Percentiles rank a stretch among this genome's conserved stretches.
Evolutionary conservation across 2,888 invertebrate species (phyloP).

Genomic region (Ischnura elegans): DNA sequence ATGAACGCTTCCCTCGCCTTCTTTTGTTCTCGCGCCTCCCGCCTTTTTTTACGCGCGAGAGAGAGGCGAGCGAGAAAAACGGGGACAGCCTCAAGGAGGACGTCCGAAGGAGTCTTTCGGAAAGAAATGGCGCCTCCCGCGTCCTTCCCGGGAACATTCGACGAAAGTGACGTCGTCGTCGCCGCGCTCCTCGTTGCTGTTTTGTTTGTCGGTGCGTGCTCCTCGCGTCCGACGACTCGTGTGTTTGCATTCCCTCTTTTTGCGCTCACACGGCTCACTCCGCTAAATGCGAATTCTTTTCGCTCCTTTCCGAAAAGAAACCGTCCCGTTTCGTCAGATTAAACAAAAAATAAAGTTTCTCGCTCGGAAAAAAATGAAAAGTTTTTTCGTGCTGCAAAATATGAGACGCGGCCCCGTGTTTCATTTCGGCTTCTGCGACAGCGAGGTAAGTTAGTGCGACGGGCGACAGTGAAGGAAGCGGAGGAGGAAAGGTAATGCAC

Average conservation of each 20-base stretch:
- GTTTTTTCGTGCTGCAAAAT: constrained; percentile 1
- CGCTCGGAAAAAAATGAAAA: no score
- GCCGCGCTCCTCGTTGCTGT: background rate
- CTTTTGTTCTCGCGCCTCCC: background rate
- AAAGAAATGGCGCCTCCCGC: background rate
- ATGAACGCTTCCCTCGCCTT: background rate
- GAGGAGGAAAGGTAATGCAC: constrained; percentile 19
- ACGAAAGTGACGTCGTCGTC: background rate
- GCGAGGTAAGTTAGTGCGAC: background rate
- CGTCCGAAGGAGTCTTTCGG: background rate
- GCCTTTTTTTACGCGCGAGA: background rate
- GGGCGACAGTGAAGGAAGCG: background rate
- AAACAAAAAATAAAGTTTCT: no score
- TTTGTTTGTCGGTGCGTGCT: background rate
- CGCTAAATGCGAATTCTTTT: background rate
- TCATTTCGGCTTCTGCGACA: constrained; percentile 16
- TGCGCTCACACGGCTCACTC: background rate
- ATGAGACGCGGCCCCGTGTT: constrained; percentile 45
- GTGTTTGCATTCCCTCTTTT: background rate
- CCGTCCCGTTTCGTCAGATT: constrained; percentile 41
- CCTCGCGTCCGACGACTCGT: background rate
- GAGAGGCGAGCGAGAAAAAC: background rate
- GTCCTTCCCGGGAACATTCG: background rate
- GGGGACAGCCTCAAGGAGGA: background rate
- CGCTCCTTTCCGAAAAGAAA: background rate